A percentile compares a stretch with the other conserved stretches of the same genome.
Conservation (phyloP, 2,888 invertebrate genomes). For the Acanthoscelides obtectus region DNA sequence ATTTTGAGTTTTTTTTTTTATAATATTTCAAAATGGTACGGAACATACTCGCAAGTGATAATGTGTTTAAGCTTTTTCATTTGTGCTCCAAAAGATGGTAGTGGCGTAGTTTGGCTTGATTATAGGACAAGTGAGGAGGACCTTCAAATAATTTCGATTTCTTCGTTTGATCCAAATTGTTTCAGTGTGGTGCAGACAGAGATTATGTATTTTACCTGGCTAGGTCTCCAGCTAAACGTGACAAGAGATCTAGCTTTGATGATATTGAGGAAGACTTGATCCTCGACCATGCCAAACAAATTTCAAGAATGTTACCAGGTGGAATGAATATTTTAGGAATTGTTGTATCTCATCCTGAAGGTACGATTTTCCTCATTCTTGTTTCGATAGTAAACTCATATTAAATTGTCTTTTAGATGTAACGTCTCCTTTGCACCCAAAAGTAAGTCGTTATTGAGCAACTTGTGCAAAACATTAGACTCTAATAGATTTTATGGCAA, state of each 20-base stretch:
- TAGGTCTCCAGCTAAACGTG: constrained; percentile 61
- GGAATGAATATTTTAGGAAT: constrained; percentile 82
- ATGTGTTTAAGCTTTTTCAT: constrained; percentile 64
- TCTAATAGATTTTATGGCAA: constrained; percentile 59
- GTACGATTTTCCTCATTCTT: not conserved
- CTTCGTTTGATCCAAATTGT: constrained; percentile 16
- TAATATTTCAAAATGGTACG: constrained; percentile 45
- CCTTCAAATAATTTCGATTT: not conserved
- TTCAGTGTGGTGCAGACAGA: constrained; percentile 58
- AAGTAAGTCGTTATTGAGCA: constrained; percentile 54
- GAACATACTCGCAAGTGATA: constrained; percentile 64
- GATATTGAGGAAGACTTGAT: constrained; percentile 66
- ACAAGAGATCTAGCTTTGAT: constrained; percentile 37
- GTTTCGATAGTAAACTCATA: constrained; percentile 60
- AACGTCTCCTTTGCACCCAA: not conserved
- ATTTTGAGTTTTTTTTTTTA: no score
- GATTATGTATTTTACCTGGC: constrained; percentile 78
- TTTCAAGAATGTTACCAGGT: constrained; percentile 85
- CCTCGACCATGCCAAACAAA: constrained; percentile 79
- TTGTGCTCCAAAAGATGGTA: constrained; percentile 58
- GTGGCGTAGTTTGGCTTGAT: constrained; percentile 69
- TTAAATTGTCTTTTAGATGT: not conserved
- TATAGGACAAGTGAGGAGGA: constrained; percentile 66
- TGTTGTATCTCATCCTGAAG: not conserved
- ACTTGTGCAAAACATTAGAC: constrained; percentile 55